These are phyloP conservation scores for Leptatherina wallacei DNA, from an alignment of 2,797 vertebrate species.

Conservation along the genomic window DNA sequence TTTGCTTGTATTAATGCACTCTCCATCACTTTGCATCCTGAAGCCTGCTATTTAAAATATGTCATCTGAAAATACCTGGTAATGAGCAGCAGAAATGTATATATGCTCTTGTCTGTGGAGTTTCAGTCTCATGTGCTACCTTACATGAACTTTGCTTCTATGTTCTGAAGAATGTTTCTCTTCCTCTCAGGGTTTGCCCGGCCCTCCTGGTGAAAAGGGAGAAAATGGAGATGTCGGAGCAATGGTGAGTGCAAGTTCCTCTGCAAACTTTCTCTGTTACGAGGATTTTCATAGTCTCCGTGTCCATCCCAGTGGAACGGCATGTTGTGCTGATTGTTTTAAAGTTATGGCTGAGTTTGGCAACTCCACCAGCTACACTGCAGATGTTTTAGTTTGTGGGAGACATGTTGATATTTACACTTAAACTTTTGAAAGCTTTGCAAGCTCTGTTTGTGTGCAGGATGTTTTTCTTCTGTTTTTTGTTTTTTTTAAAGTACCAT, in stretches of 20 bases:
- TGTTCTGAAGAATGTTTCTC: conserved; percentile 45
- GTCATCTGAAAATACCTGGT: conserved; percentile 41
- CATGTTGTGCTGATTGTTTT: conserved; percentile 37
- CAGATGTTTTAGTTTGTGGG: conserved; percentile 22
- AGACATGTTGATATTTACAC: conserved; percentile 27
- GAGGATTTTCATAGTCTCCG: conserved; percentile 39
- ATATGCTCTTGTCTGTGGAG: conserved; percentile 17
- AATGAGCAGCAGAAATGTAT: conserved; percentile 52
- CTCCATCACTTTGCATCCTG: conserved; percentile 34
- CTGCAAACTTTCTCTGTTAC: conserved; percentile 1
- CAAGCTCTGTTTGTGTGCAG: conserved; percentile 1
- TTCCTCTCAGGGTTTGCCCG: conserved; percentile 89
- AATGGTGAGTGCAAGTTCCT: conserved; percentile 86
- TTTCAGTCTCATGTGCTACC: conserved; percentile 16
- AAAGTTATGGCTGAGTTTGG: conserved; percentile 42
- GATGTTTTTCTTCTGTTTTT: neutral
- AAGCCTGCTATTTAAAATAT: conserved; percentile 41
- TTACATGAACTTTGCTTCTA: conserved; percentile 31
- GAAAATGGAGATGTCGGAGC: conserved; percentile 96
- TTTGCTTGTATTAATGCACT: conserved; percentile 63
- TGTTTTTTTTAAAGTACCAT: neutral
- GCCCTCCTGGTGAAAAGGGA: conserved; percentile 96
- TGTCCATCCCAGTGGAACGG: conserved; percentile 16
- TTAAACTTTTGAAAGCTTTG: conserved; percentile 19
- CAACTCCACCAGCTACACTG: conserved; percentile 24